phyloP scores from a whole-genome alignment of 2,113 vertebrate species.

The Pomatostomus ruficeps region DNA sequence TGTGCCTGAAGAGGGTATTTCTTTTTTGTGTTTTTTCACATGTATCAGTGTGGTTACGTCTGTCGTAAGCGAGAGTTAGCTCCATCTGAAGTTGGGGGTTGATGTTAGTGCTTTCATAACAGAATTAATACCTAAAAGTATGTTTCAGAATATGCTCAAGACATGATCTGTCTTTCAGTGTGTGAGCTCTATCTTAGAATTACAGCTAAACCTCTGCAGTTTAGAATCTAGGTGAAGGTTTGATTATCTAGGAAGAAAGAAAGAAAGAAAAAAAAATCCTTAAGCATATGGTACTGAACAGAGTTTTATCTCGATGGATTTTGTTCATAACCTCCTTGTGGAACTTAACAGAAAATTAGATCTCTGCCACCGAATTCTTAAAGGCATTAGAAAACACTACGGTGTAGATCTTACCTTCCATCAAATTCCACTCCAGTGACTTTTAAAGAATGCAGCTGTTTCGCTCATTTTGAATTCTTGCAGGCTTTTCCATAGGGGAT shows the following conservation, averaged over 20 bases:
- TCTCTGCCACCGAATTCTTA: constrained; percentile 14
- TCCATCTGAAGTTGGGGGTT: not conserved
- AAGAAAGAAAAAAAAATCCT: not conserved
- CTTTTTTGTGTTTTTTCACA: fast-evolving
- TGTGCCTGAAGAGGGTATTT: not conserved
- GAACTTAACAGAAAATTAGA: constrained; percentile 64
- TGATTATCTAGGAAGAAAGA: constrained; percentile 12
- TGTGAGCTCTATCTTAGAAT: constrained; percentile 8
- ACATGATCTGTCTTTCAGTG: not conserved
- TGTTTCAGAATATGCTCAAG: not conserved
- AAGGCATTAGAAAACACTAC: not conserved
- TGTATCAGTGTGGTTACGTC: not conserved
- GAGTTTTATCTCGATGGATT: constrained; percentile 5
- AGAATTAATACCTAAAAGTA: not conserved
- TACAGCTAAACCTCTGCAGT: not conserved
- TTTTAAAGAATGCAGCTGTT: constrained; percentile 52
- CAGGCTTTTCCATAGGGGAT: constrained; percentile 35
- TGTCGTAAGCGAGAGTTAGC: not conserved
- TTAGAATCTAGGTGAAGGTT: not conserved
- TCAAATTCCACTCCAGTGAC: constrained; percentile 33
- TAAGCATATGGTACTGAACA: not conserved
- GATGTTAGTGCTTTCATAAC: not conserved
- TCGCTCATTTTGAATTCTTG: not conserved
- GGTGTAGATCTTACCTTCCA: constrained; percentile 30
- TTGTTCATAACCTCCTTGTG: not conserved